Conservation (phyloP, 2,888 invertebrate species). For the Strigamia crassipes region DNA sequence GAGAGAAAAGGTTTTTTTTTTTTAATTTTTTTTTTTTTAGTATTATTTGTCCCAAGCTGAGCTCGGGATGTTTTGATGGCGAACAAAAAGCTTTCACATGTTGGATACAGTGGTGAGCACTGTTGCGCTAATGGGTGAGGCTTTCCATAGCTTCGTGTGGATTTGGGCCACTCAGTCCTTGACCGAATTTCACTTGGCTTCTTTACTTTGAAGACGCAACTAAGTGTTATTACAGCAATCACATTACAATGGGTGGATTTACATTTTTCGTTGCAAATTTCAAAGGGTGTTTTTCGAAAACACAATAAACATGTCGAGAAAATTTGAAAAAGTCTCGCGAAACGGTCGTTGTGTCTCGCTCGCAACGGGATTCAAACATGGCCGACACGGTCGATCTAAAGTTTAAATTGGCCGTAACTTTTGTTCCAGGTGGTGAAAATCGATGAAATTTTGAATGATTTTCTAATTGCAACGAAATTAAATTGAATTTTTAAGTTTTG, state of each 20-base stretch:
- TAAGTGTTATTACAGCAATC: slow-evolving; percentile 32
- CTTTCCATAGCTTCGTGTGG: background rate
- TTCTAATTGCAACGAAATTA: too few relatives aligned
- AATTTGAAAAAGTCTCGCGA: too few relatives aligned
- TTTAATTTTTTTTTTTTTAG: background rate
- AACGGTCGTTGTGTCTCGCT: too few relatives aligned
- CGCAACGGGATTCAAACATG: too few relatives aligned
- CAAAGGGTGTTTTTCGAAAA: background rate
- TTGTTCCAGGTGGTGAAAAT: too few relatives aligned
- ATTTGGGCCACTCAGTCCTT: slow-evolving; percentile 31
- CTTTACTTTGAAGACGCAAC: slow-evolving; percentile 14
- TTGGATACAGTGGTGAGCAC: background rate
- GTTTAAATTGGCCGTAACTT: too few relatives aligned
- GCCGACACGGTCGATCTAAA: too few relatives aligned
- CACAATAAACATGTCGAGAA: background rate
- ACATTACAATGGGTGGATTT: background rate
- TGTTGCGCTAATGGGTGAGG: background rate
- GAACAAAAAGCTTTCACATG: slow-evolving; percentile 35
- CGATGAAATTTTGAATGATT: too few relatives aligned
- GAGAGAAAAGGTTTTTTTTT: background rate
- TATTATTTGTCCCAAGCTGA: background rate
- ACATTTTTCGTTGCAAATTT: background rate
- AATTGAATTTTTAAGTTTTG: too few relatives aligned
- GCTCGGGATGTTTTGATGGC: background rate
- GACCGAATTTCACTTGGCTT: slow-evolving; percentile 22